Evolutionary conservation across 2,113 vertebrate genomes (phyloP), one percentile per base, ranked within the genome.

Genomic region (Chlamydotis undulata): DNA sequence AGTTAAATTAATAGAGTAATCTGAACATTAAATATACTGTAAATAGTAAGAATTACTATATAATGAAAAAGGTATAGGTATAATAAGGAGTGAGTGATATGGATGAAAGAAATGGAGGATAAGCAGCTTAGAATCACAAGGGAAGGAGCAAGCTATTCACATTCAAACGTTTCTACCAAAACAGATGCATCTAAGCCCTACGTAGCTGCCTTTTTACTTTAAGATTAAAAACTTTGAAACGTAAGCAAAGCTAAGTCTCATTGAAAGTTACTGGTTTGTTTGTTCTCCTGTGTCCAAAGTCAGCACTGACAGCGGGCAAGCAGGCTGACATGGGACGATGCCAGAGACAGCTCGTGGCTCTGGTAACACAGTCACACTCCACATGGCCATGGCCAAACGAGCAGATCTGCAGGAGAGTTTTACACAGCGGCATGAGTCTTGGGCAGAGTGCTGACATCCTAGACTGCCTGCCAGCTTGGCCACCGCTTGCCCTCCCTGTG

Each of bases 401-500:
- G 41, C 19, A 23, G 6, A 63, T 23, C 55, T n/a, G 35, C 3
- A 1, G 83, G 53, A 90, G 39, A 12, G 49, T 80, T 67, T 90
- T 11, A 57, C 59, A 69, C 28, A 4, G 83, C 0, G 12, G 19
- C 59, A 50, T 0, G 0, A 70, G 85, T 60, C 75, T 43, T 0
- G 1, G 78, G 70, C 79, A 55, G 1, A 1, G 22, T 3, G 50
- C 83, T 94, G 90, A 25, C 71, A 37, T 59, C 63, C 71, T 31
- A 13, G 2, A 2, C 41, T 7, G 63, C 59, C 63, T 90, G 94
- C 88, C 96, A 92, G 85, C 63, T 74, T 77, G 90, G 94, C 71
- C 70, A 17, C 31, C 0, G 1, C 57, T 41, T 8, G 14, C 59
- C 9, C 7, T 91, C 80, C 22, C 87, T 3, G 5, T 0, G 0